A percentile compares a stretch with the other conserved stretches of the same genome.
Conservation (phyloP, 1,140 invertebrate genomes). For the Batillaria attramentaria region DNA sequence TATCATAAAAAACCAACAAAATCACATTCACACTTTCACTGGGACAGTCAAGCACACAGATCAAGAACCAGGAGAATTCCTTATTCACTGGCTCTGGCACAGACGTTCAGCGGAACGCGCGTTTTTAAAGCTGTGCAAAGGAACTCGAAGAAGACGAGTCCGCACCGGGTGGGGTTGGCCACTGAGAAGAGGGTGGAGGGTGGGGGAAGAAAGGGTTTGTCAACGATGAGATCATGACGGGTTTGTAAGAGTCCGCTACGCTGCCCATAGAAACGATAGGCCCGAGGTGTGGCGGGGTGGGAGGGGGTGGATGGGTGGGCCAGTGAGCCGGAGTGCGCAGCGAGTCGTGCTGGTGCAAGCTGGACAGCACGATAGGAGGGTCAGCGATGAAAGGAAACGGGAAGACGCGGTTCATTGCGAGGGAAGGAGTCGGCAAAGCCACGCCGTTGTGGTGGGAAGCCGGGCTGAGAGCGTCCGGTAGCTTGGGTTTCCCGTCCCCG, state of each 20-base stretch:
- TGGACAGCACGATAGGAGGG: constrained; percentile 56
- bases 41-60: background rate
- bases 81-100: background rate
- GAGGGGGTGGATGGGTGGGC: constrained; percentile 16
- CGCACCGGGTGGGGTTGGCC: background rate
- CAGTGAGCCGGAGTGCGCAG: constrained; percentile 32
- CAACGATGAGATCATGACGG: constrained; percentile 55
- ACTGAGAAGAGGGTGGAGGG: constrained; percentile 79
- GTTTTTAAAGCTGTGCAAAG: constrained; percentile 26
- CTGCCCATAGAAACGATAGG: constrained; percentile 1
- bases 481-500: constrained; percentile 14
- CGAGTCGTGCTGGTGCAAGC: constrained; percentile 55
- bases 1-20: background rate
- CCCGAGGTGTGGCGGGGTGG: background rate
- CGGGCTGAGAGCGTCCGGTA: background rate
- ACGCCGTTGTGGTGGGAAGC: constrained; percentile 7
- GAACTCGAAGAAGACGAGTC: constrained; percentile 6
- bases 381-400: constrained; percentile 62
- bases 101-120: no score
- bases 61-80: background rate
- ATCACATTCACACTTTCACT: background rate
- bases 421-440: background rate
- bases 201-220: constrained; percentile 72
- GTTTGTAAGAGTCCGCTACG: constrained; percentile 46
- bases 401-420: constrained; percentile 51